Conservation (phyloP, 2,113 vertebrate genomes). For the Prolemur simus region DNA sequence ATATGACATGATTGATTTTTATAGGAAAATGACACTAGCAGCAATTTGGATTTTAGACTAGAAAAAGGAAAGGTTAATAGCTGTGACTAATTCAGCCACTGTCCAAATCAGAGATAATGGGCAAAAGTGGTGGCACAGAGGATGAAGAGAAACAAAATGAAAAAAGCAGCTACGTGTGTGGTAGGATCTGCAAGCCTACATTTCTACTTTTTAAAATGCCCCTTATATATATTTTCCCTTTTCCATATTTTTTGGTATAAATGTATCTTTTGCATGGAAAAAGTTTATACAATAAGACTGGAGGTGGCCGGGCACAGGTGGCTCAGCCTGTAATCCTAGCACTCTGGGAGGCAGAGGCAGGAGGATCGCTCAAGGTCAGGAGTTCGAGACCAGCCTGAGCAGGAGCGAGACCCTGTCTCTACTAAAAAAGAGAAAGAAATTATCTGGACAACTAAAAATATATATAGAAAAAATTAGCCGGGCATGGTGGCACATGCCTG, state of each 20-base stretch:
- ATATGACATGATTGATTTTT: neutral
- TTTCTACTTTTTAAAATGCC: neutral
- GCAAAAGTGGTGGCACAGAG: neutral
- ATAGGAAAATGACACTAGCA: constrained; percentile 32
- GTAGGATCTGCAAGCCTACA: neutral
- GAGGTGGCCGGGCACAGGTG: no score
- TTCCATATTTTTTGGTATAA: neutral
- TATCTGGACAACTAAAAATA: no score
- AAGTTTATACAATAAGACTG: neutral
- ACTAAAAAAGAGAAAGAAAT: no score
- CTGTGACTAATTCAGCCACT: neutral
- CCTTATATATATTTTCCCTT: neutral
- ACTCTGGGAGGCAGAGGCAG: no score
- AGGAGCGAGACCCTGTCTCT: no score
- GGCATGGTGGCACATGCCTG: no score
- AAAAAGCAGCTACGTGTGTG: neutral
- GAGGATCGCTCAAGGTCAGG: no score
- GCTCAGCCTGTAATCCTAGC: no score
- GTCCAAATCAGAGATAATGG: neutral
- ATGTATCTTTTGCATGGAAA: neutral
- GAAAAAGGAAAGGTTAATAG: neutral
- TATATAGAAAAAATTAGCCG: no score
- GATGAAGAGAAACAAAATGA: neutral
- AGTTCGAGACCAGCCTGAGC: no score
- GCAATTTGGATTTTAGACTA: neutral